Conservation (phyloP, 2,113 vertebrate genomes). For the Percopsis transmontana region DNA sequence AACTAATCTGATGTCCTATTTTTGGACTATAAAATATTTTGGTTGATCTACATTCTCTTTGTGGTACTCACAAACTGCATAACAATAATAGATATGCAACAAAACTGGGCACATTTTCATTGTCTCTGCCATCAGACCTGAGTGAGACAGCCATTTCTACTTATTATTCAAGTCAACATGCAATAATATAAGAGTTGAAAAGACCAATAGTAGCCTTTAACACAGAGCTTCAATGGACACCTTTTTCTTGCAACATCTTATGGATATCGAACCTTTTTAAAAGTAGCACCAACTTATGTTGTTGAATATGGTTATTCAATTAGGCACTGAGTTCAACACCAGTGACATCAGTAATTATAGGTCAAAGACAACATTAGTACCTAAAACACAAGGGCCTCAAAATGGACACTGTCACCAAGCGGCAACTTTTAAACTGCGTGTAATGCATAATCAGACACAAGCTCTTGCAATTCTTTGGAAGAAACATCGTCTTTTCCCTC, state of each 20-base stretch:
- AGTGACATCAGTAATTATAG: slow-evolving; percentile 54
- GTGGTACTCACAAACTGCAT: slow-evolving; percentile 48
- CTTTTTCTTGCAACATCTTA: slow-evolving; percentile 15
- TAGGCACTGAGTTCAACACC: slow-evolving; percentile 68
- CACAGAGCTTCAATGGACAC: slow-evolving; percentile 27
- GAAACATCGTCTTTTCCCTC: background rate
- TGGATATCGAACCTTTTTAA: slow-evolving; percentile 45
- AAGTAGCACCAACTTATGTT: slow-evolving; percentile 68
- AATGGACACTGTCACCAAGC: slow-evolving; percentile 14
- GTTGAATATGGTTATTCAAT: slow-evolving; percentile 37
- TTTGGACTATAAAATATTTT: slow-evolving; percentile 50
- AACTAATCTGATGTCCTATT: slow-evolving; percentile 38
- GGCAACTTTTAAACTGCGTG: slow-evolving; percentile 29
- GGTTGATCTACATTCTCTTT: slow-evolving; percentile 46
- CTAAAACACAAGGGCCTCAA: slow-evolving; percentile 26
- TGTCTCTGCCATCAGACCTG: slow-evolving; percentile 10
- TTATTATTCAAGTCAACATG: slow-evolving; percentile 35
- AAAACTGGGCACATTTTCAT: slow-evolving; percentile 24
- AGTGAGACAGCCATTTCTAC: slow-evolving; percentile 9
- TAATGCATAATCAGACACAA: slow-evolving; percentile 20
- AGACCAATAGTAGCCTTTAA: slow-evolving; percentile 26
- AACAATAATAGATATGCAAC: slow-evolving; percentile 27
- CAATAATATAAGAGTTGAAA: slow-evolving; percentile 27
- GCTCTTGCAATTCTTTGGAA: slow-evolving; percentile 38
- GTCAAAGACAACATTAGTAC: slow-evolving; percentile 21